Conservation (phyloP, 1,140 invertebrate species). For the Thalassaphorura encarpata region DNA sequence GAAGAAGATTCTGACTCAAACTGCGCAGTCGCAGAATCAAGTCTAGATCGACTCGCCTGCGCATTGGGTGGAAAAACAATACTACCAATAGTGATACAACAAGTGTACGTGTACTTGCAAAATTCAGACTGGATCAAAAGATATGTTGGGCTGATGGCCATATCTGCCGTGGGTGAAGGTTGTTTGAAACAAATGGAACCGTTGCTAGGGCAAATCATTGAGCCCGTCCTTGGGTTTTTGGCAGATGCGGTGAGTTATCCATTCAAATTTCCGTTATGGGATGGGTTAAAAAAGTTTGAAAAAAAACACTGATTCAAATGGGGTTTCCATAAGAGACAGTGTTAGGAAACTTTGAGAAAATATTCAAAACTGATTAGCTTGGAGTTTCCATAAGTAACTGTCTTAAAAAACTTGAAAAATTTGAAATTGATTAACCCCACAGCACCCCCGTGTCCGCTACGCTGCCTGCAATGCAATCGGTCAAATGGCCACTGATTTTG, state of each 20-base stretch:
- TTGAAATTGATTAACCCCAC: background rate
- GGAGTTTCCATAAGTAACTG: no score
- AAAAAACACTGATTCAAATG: no score
- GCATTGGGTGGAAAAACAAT: slow-evolving; percentile 92
- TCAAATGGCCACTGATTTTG: slow-evolving; percentile 98
- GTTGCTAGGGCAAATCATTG: slow-evolving; percentile 80
- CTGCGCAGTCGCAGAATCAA: slow-evolving; percentile 89
- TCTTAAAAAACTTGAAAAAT: background rate
- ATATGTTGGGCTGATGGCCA: slow-evolving; percentile 95
- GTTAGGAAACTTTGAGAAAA: no score
- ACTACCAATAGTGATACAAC: slow-evolving; percentile 73
- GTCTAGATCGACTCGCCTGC: slow-evolving; percentile 90
- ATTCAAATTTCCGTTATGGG: background rate
- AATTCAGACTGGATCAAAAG: slow-evolving; percentile 72
- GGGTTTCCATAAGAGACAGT: no score
- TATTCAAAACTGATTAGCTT: no score
- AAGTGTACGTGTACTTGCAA: slow-evolving; percentile 76
- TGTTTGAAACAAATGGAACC: slow-evolving; percentile 97
- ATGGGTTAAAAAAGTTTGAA: background rate
- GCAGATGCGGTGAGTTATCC: slow-evolving; percentile 68
- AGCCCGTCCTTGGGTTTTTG: slow-evolving; percentile 77
- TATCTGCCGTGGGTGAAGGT: slow-evolving; percentile 96
- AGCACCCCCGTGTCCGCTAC: slow-evolving; percentile 87
- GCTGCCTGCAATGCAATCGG: slow-evolving; percentile 99
- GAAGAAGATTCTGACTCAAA: slow-evolving; percentile 88